Evolutionary conservation across 1,140 invertebrate species (phyloP), one percentile per base, ranked within the genome.

Genomic region (Chironomus striatipennis): DNA sequence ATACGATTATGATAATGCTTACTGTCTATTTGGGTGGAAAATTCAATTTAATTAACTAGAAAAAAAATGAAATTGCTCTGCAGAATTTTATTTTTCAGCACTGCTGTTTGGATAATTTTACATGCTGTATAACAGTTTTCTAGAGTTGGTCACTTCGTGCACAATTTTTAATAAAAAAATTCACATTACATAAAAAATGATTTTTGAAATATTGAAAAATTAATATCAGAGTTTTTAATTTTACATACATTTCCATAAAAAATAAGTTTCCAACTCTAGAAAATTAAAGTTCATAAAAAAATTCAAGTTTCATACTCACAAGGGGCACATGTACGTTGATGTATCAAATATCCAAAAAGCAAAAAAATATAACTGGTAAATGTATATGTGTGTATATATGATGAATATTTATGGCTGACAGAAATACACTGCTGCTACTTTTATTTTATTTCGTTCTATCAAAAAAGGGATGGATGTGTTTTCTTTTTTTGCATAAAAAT

Each of bases 301-400:
- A 34, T 34, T 34, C 24, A 34, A 34, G 12, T 57, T 57, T n/a
- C n/a, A 70, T 70, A 70, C 65, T 70, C 65, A 70, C 65, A 9
- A 21, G 65, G 65, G 65, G 65, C 65, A 70, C 65, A 70, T 70
- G 65, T 70, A 21, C 17, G 17, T 70, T 70, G 65, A 70, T 70
- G 65, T 70, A 70, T 70, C 65, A 70, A 70, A 70, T 70, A 70
- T 70, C 65, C 65, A 18, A 70, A 57, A 70, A 70, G 65, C 65
- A 21, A 20, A 70, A 18, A 70, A 67, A 67, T 8, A 34, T 18
- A 70, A 20, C 2, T 20, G 65, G n/a, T 6, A 70, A 70, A 20
- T 9, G 5, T 70, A 21, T 20, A 17, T 70, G 18, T 57, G n/a
- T 70, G n/a, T 67, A 8, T 47, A 57, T 57, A 57, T 57, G 47